These are phyloP conservation scores for Hylia prasina DNA, from an alignment of 2,113 vertebrate species.

Conservation along the genomic window DNA sequence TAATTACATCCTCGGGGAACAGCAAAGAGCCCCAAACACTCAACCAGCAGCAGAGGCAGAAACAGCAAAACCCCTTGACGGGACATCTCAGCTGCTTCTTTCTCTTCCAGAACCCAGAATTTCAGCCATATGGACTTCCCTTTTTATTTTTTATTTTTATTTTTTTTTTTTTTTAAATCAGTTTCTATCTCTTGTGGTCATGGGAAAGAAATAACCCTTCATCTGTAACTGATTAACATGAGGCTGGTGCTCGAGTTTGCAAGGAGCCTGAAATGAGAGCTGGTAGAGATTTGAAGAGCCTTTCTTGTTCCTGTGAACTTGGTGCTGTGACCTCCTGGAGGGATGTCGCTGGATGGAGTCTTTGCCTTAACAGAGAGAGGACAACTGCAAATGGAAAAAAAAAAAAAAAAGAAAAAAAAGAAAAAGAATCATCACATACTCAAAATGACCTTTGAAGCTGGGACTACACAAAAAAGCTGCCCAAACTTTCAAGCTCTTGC, in stretches of 20 bases:
- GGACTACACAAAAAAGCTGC: neutral
- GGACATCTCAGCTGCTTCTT: neutral
- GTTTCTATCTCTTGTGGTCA: neutral
- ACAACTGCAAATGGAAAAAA: neutral
- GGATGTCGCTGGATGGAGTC: neutral
- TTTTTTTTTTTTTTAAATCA: neutral
- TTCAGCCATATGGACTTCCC: neutral
- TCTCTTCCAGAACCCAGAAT: conserved; percentile 2
- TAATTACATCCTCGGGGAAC: conserved; percentile 31
- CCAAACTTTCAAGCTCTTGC: neutral
- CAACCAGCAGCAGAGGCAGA: neutral
- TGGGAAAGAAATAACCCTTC: conserved; percentile 35
- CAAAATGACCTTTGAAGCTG: neutral
- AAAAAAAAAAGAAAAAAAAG: neutral
- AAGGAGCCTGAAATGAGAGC: neutral
- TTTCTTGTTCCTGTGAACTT: neutral
- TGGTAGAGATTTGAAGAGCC: neutral
- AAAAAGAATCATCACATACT: rapidly evolving
- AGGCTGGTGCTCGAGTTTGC: neutral
- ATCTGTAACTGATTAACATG: conserved; percentile 35
- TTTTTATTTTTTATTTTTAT: neutral
- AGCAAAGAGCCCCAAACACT: neutral
- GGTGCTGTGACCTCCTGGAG: neutral
- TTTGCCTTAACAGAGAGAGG: neutral
- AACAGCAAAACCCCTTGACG: neutral